Evolutionary conservation across 2,797 vertebrate genomes (phyloP).

Genomic region (Holocentrus rufus): DNA sequence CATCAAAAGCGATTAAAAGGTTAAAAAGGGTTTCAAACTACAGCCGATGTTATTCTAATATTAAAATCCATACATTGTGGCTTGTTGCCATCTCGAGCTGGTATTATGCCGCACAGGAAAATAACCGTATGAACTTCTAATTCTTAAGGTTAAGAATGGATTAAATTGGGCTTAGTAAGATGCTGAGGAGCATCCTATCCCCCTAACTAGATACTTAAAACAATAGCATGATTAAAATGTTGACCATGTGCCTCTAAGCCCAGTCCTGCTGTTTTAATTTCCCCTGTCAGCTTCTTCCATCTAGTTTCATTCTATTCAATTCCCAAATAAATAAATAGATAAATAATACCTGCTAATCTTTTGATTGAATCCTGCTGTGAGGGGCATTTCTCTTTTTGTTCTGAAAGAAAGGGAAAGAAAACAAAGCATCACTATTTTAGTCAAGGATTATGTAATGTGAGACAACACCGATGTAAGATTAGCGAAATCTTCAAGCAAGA

Average conservation of each 20-base stretch:
- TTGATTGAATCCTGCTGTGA: conserved; percentile 21
- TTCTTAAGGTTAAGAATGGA: conserved; percentile 60
- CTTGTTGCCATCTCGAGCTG: neutral
- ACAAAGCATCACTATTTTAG: conserved; percentile 11
- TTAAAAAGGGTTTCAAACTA: neutral
- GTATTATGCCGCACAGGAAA: conserved; percentile 9
- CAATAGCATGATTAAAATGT: conserved; percentile 57
- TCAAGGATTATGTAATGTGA: neutral
- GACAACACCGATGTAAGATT: neutral
- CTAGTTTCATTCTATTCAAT: neutral
- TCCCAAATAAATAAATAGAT: neutral
- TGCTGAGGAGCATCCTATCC: conserved; percentile 30
- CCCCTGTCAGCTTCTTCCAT: conserved; percentile 15
- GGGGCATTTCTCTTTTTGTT: conserved; percentile 69
- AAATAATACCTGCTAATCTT: conserved; percentile 72
- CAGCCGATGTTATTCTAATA: neutral
- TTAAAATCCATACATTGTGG: neutral
- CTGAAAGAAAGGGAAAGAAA: conserved; percentile 51
- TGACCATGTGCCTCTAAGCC: conserved; percentile 31
- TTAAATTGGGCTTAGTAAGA: conserved; percentile 56
- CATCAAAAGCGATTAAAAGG: neutral
- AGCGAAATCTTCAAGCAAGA: neutral
- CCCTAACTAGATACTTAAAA: conserved; percentile 33
- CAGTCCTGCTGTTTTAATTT: conserved; percentile 37
- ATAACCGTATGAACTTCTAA: conserved; percentile 51